Base-by-base conservation (phyloP, 2,113 vertebrate species). In the Kobus ellipsiprymnus region DNA sequence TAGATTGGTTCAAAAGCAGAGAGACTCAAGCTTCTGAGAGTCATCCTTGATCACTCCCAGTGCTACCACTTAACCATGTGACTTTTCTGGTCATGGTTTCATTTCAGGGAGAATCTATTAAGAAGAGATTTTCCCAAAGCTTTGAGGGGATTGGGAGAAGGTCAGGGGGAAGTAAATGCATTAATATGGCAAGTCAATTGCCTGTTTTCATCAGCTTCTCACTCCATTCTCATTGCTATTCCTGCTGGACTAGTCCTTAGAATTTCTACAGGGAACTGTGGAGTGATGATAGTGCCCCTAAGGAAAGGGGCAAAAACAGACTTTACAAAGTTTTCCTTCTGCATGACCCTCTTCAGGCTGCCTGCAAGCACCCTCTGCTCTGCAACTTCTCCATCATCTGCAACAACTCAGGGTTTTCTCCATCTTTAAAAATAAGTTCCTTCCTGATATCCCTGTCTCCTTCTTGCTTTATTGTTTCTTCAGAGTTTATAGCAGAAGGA, bases 31-130 rank as follows among this genome's bases (percentile, higher is more conserved):
- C 11, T 64, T 1, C 21, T 30, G 27, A 50, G 30, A 57, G 23
- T n/a, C 8, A 1, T 21, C 25, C n/a, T 0, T 15, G 11, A 16
- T n/a, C 30, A 21, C 25, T 36, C 17, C 8, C 54, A 50, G 6
- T 21, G 48, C 29, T 55, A 5, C 36, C 36, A 16, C 1, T 6
- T 36, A 62, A 33, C 60, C 60, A 83, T 46, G 30, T 23, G 36
- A 10, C 5, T 46, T 67, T 59, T 23, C 30, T 83, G 12, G 33
- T 11, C 33, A 78, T 23, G 13, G 29, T 9, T 90, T 74, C 46
- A 23, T 23, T 9, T 29, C 59, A 90, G 3, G 5, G 82, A 55
- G 78, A 57, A 29, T 7, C 4, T 21, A 6, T 6, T 48, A 54
- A 40, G 25, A 40, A 30, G 36, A 59, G 13, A 6, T 21, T 57